These are phyloP conservation scores for Drosophila ironensis DNA, from an alignment of 1,140 invertebrate species.

Conservation along the genomic window DNA sequence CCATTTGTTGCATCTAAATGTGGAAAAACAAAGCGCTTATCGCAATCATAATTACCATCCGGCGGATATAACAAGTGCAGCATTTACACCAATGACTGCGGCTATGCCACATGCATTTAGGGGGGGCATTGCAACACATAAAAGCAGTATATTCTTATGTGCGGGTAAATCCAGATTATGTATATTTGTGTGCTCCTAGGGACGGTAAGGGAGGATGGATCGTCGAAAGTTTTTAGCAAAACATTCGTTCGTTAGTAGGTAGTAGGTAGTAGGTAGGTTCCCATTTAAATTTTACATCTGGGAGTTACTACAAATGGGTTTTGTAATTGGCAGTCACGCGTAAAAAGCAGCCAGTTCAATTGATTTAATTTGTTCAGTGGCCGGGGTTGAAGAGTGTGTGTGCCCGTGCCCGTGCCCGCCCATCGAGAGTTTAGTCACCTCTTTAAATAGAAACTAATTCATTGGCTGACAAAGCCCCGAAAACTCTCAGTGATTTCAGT, in stretches of 20 bases:
- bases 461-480: not conserved
- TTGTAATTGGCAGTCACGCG: slow-evolving; percentile 27
- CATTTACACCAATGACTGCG: not conserved
- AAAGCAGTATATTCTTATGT: too few species aligned
- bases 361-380: not conserved
- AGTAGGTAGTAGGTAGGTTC: too few species aligned
- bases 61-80: slow-evolving; percentile 32
- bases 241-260: too few species aligned
- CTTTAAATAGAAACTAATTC: not conserved
- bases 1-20: not conserved
- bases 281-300: not conserved
- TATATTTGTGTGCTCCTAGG: not conserved
- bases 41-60: slow-evolving; percentile 23
- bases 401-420: too few species aligned
- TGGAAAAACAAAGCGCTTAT: not conserved
- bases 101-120: not conserved
- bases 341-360: slow-evolving; percentile 40
- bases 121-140: not conserved
- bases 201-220: too few species aligned
- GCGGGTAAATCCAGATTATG: too few species aligned
- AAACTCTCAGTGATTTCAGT: too few species aligned
- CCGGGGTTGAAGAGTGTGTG: not conserved
- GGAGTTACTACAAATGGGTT: too few species aligned
- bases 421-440: not conserved
- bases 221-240: too few species aligned